These are phyloP conservation scores for Eulimnadia texana DNA, from an alignment of 1,140 invertebrate genomes.

Conservation along the genomic window DNA sequence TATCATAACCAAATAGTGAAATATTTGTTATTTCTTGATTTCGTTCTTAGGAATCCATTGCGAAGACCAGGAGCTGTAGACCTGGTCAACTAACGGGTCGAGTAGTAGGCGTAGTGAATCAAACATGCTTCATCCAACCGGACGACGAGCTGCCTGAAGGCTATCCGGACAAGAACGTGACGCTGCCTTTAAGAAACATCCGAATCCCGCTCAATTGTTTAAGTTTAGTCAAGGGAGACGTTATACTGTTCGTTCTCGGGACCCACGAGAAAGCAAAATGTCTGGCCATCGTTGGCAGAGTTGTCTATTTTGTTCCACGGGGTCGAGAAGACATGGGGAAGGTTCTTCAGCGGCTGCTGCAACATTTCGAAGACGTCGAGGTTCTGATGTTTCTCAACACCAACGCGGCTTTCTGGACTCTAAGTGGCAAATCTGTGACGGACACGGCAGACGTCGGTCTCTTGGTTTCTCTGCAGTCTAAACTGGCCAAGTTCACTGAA, in stretches of 20 bases:
- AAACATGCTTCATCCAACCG: neutral
- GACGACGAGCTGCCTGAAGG: neutral
- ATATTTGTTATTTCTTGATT: neutral
- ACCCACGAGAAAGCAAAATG: neutral
- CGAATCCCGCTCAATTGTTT: neutral
- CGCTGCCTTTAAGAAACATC: neutral
- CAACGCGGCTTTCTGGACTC: neutral
- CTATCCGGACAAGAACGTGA: neutral
- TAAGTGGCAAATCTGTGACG: neutral
- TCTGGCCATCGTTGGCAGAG: neutral
- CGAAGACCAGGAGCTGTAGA: too few species aligned
- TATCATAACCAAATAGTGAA: neutral
- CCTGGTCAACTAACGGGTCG: neutral
- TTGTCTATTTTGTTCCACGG: neutral
- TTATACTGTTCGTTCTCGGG: neutral
- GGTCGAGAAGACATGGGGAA: neutral
- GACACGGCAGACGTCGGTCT: neutral
- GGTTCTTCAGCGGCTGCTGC: neutral
- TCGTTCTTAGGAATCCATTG: too few species aligned
- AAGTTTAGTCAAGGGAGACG: neutral
- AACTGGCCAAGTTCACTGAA: neutral
- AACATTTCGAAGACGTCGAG: neutral
- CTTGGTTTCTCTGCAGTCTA: neutral
- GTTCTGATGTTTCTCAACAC: neutral
- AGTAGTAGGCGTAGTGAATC: neutral